Base-by-base conservation (phyloP, 2,888 invertebrate species). In the Cataglyphis altisquamis region DNA sequence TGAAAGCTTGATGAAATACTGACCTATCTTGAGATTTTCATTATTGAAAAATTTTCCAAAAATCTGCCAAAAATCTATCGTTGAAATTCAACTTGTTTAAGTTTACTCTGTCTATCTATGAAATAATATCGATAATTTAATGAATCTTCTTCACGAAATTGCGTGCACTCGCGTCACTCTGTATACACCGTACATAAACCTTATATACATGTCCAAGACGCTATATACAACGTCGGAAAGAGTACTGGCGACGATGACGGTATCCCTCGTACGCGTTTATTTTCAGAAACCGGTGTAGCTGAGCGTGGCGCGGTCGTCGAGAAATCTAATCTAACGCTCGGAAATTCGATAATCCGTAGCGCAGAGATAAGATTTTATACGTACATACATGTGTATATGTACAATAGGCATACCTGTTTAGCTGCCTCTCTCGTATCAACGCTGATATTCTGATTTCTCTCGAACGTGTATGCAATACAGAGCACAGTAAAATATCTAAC, bases 251-350 rank as follows among this genome's bases (percentile, higher is more conserved):
- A 77, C 67, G 86, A 85, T 57, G 77, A 67, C 81, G 86, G 62
- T 84, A 89, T 83, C 62, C 55, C 82, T 83, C 85, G 70, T 84
- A 68, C 83, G 90, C 84, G 90, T 90, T 90, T 90, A 89, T 90
- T 90, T 89, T 89, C 91, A 87, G 89, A 86, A 87, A 81, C 82
- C 77, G 21, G 72, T 55, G 63, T 60, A 55, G 57, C 72, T 64
- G 57, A 57, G 52, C 29, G 36, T 18, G 80, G 80, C 68, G 55
- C 39, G 82, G 39, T 67, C 81, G 63, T 10, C 68, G 85, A 83
- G 87, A 88, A 90, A 90, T 90, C 90, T 90, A 90, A 90, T 90
- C 90, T 89, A 82, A 84, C 84, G 80, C 66, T 74, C 60, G 85
- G 84, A 81, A 84, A 85, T 68, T 86, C 89, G 87, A 90, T 89